Evolutionary conservation across 1,140 invertebrate genomes (phyloP).

Genomic region (Drosophila novamexicana): DNA sequence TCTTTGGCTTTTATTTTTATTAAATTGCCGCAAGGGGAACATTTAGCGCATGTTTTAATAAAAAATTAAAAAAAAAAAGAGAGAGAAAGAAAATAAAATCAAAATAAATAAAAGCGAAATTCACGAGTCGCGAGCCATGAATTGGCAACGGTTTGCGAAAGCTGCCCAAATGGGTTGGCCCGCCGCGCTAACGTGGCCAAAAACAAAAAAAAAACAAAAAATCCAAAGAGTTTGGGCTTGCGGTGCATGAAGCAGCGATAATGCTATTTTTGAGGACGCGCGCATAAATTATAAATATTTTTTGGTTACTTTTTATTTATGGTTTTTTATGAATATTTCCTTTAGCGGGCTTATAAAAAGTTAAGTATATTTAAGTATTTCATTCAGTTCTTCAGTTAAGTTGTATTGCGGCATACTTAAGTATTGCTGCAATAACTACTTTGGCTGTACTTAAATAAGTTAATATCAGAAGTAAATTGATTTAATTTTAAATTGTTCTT

Average conservation of each 20-base stretch:
- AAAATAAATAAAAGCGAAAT: conserved; percentile 30
- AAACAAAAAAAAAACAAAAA: conserved; percentile 2
- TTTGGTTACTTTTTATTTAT: not conserved
- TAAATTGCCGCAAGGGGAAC: conserved; percentile 77
- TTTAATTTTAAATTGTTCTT: too few species aligned
- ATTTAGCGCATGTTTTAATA: conserved; percentile 77
- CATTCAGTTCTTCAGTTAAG: conserved; percentile 8
- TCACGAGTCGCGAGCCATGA: conserved; percentile 28
- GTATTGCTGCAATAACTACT: not conserved
- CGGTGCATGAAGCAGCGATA: conserved; percentile 14
- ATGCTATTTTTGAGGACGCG: conserved; percentile 23
- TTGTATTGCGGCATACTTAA: not conserved
- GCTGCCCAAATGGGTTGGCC: not conserved
- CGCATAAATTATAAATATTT: conserved; percentile 33
- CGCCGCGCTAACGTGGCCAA: conserved; percentile 33
- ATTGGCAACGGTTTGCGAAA: not conserved
- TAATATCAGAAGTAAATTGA: not conserved
- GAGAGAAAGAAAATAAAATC: not conserved
- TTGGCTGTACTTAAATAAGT: too few species aligned
- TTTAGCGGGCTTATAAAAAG: conserved; percentile 17
- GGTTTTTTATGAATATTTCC: conserved; percentile 8
- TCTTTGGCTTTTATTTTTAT: conserved; percentile 74
- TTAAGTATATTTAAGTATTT: not conserved
- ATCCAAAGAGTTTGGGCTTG: not conserved
- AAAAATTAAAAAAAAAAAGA: conserved; percentile 40